Percentiles rank a stretch among this genome's conserved stretches.
These are phyloP conservation scores for Heterotis niloticus DNA, from an alignment of 2,113 vertebrate species.

Conservation along the genomic window DNA sequence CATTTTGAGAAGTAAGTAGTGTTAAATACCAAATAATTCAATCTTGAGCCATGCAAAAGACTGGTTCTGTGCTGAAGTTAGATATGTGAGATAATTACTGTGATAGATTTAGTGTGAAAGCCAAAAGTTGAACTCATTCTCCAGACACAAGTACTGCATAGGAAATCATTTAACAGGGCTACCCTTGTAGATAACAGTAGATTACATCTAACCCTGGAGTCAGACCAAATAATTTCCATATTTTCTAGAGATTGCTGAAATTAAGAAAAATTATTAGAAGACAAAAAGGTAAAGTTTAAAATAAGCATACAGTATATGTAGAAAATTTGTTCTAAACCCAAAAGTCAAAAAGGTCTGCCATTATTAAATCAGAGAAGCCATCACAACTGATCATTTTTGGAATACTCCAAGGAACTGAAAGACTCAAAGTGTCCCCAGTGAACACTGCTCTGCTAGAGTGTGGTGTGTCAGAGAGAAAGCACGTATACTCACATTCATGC, in stretches of 20 bases:
- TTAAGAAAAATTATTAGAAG: slow-evolving; percentile 22
- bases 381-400: neutral
- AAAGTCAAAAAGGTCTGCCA: no score
- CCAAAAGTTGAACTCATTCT: neutral
- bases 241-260: neutral
- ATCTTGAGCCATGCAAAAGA: neutral
- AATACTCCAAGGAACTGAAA: neutral
- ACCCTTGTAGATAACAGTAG: slow-evolving; percentile 1
- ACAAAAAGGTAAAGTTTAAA: neutral
- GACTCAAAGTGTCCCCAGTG: neutral
- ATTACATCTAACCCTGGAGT: no score
- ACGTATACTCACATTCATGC: slow-evolving; percentile 87
- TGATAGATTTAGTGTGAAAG: neutral
- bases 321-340: no score
- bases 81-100: neutral
- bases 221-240: no score
- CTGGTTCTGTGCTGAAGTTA: neutral
- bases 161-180: neutral
- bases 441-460: neutral
- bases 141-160: neutral
- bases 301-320: neutral
- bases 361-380: no score
- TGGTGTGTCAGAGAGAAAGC: neutral
- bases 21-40: neutral
- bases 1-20: no score